A percentile compares a stretch with the other conserved stretches of the same genome.
Conservation (phyloP, 2,797 vertebrate species). For the Falco cherrug region DNA sequence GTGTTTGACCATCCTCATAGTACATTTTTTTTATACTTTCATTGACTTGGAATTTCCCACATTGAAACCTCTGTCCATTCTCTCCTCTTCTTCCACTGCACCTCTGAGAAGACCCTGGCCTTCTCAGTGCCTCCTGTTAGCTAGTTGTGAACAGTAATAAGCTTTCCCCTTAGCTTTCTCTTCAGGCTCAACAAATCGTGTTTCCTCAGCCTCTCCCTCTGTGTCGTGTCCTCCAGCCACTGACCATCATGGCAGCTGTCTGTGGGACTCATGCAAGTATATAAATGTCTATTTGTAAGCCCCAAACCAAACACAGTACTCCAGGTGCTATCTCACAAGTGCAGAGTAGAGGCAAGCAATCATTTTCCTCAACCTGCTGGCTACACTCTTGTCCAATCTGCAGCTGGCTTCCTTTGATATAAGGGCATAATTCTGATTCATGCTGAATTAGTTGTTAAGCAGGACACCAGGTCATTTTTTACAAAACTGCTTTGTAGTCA, state of each 20-base stretch:
- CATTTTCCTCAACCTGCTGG: not conserved
- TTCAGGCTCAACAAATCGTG: not conserved
- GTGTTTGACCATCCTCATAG: not conserved
- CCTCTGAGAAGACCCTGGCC: not conserved
- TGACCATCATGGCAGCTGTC: not conserved
- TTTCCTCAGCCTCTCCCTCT: not conserved
- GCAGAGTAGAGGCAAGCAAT: not conserved
- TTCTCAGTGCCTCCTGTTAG: not conserved
- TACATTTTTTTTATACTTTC: not conserved
- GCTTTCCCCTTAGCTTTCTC: not conserved
- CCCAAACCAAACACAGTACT: not conserved
- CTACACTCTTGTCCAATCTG: fast-evolving
- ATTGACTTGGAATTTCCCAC: not conserved
- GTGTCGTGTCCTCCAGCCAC: not conserved
- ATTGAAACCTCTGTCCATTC: not conserved
- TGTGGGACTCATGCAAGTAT: not conserved
- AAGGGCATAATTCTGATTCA: not conserved
- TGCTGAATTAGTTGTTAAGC: not conserved
- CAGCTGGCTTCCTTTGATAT: not conserved
- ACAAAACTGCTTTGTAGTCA: not conserved
- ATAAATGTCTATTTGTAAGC: not conserved
- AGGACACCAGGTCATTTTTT: not conserved
- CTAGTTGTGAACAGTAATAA: not conserved
- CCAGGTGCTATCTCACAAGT: not conserved
- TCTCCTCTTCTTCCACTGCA: not conserved